Evolutionary conservation across 1,140 invertebrate species (phyloP).

Genomic region (Littorina saxatilis): DNA sequence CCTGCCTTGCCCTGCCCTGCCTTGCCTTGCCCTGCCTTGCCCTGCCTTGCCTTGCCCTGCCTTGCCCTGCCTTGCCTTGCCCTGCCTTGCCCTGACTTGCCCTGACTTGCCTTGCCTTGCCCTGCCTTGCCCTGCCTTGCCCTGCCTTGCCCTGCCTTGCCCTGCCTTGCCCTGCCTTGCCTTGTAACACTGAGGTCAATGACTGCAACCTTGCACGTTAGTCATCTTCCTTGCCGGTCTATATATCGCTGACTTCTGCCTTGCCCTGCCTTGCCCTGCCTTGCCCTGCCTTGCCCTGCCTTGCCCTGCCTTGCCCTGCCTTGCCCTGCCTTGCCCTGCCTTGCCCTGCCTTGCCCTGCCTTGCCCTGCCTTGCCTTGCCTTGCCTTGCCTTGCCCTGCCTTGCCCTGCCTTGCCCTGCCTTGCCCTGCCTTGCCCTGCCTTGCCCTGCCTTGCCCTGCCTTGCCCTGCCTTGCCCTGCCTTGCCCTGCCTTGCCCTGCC

Average conservation of each 20-base stretch:
- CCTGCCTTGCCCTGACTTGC: too few species aligned
- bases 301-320: constrained; percentile 22
- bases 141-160: neutral
- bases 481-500: constrained; percentile 18
- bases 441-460: constrained; percentile 20
- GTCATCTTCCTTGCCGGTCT: neutral
- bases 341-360: constrained; percentile 23
- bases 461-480: constrained; percentile 2
- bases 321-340: constrained; percentile 23
- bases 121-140: neutral
- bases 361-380: constrained; percentile 18
- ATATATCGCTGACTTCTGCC: neutral
- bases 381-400: constrained; percentile 27
- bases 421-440: constrained; percentile 12
- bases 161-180: neutral
- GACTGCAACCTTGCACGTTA: neutral
- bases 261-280: constrained; percentile 9
- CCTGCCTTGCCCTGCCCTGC: constrained; percentile 33
- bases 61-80: constrained; percentile 7
- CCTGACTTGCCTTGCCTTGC: neutral
- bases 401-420: constrained; percentile 12
- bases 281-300: neutral
- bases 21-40: constrained; percentile 25
- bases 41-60: constrained; percentile 10
- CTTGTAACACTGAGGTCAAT: neutral